Evolutionary conservation across 2,797 vertebrate genomes (phyloP).

Genomic region (Semaprochilodus insignis): DNA sequence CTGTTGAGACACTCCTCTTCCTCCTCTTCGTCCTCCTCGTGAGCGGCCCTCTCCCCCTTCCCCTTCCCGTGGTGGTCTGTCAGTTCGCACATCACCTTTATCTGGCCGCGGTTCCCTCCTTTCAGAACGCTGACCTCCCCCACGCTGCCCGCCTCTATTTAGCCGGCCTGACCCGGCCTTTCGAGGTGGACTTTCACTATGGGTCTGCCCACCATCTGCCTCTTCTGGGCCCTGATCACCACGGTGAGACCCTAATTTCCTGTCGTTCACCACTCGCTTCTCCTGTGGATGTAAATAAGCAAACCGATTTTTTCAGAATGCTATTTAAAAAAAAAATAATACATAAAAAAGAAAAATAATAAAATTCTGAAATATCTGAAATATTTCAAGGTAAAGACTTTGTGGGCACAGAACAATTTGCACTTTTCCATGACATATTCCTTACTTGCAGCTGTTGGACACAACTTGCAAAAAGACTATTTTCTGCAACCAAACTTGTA

Average conservation of each 20-base stretch:
- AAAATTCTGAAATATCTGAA: no score
- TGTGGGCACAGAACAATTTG: no score
- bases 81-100: slow-evolving; percentile 27
- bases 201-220: slow-evolving; percentile 31
- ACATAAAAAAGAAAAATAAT: no score
- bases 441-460: no score
- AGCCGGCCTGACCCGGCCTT: slow-evolving; percentile 69
- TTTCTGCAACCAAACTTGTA: neutral
- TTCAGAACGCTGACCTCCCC: slow-evolving; percentile 56
- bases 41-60: slow-evolving; percentile 60
- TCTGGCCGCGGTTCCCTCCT: slow-evolving; percentile 56
- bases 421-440: no score
- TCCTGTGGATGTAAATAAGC: slow-evolving; percentile 79
- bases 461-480: no score
- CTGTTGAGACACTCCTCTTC: slow-evolving; percentile 55
- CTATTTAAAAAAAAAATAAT: no score
- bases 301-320: no score
- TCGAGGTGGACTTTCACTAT: slow-evolving; percentile 63
- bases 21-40: slow-evolving; percentile 48
- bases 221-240: slow-evolving; percentile 68
- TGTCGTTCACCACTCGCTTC: slow-evolving; percentile 80
- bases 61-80: slow-evolving; percentile 66
- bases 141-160: slow-evolving; percentile 67
- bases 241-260: slow-evolving; percentile 66
- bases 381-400: no score